These are phyloP conservation scores for Metopolophium dirhodum DNA, from an alignment of 1,140 invertebrate species.

Conservation along the genomic window DNA sequence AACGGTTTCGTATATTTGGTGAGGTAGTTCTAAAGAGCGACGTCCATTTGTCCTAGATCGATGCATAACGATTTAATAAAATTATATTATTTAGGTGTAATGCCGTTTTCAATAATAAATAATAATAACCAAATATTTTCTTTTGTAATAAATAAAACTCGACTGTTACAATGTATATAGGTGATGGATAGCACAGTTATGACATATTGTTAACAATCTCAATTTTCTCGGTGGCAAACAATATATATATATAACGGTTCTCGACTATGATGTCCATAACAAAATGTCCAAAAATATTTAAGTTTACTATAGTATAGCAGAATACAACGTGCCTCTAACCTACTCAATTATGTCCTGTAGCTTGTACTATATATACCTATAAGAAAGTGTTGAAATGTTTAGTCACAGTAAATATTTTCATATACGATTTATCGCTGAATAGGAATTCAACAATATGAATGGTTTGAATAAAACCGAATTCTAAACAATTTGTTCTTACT, in stretches of 20 bases:
- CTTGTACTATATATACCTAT: not conserved
- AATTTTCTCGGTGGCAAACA: not conserved
- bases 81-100: not conserved
- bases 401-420: constrained; percentile 13
- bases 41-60: not conserved
- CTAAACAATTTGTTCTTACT: not conserved
- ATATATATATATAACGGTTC: not conserved
- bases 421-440: not conserved
- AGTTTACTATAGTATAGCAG: not conserved
- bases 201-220: not conserved
- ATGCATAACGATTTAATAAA: not conserved
- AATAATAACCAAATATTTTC: constrained; percentile 3
- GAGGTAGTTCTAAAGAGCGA: not conserved
- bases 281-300: constrained; percentile 16
- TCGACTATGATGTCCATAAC: not conserved
- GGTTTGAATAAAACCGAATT: not conserved
- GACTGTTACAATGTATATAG: not conserved
- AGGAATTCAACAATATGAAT: not conserved
- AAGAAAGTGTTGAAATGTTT: not conserved
- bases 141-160: not conserved
- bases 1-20: not conserved
- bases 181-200: not conserved
- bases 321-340: not conserved
- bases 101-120: not conserved
- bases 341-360: not conserved